phyloP scores from a whole-genome alignment of 2,888 invertebrate species.

The Thysanoteuthis rhombus region DNA sequence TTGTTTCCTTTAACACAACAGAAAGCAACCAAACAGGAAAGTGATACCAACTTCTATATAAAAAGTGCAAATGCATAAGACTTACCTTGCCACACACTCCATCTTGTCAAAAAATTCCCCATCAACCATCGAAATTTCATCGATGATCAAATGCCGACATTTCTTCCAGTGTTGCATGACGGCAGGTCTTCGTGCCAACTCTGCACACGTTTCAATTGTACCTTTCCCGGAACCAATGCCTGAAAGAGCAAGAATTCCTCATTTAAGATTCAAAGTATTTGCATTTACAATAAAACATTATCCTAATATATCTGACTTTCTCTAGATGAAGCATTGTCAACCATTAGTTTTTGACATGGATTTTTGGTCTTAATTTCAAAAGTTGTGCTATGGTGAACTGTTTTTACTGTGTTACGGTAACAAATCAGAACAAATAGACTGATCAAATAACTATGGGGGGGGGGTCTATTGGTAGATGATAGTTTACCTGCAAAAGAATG shows the following conservation, averaged over 20 bases:
- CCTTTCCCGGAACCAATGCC: slow-evolving; percentile 87
- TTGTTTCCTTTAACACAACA: too few species aligned
- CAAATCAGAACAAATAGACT: too few species aligned
- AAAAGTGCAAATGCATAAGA: background rate
- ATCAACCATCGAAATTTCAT: slow-evolving; percentile 97
- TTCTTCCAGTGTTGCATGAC: slow-evolving; percentile 72
- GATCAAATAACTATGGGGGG: too few species aligned
- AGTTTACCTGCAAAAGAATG: slow-evolving; percentile 84
- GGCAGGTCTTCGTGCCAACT: slow-evolving; percentile 59
- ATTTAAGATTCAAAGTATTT: background rate
- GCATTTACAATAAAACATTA: background rate
- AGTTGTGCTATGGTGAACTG: too few species aligned
- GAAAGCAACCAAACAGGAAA: too few species aligned
- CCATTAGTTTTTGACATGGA: too few species aligned
- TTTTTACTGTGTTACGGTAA: too few species aligned
- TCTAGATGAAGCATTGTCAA: too few species aligned
- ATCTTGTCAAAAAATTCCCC: slow-evolving; percentile 88
- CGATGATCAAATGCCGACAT: slow-evolving; percentile 90
- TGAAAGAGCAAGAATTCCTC: slow-evolving; percentile 38
- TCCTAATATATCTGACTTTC: too few species aligned
- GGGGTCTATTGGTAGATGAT: too few species aligned
- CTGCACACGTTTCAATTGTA: slow-evolving; percentile 76
- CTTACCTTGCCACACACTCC: slow-evolving; percentile 77
- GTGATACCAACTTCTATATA: too few species aligned
- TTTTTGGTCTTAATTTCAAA: too few species aligned